These are phyloP conservation scores for Patella depressa DNA, from an alignment of 2,888 invertebrate genomes.

Conservation along the genomic window DNA sequence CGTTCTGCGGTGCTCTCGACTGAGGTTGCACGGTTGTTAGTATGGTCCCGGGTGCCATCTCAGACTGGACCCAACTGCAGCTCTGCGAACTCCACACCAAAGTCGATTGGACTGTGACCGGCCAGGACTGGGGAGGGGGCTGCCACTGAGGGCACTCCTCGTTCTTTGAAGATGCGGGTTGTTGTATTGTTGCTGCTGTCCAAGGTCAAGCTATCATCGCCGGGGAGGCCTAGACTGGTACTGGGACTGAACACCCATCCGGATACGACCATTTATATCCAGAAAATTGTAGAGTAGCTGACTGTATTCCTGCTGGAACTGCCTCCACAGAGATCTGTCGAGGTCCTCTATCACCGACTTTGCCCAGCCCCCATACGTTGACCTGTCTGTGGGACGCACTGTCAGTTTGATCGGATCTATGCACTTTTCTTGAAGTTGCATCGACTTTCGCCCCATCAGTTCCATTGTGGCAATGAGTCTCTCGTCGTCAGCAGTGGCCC, in stretches of 20 bases:
- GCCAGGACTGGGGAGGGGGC: conserved; percentile 6
- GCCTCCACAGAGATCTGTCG: conserved; percentile 24
- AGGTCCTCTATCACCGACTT: neutral
- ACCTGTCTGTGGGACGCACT: too few relatives aligned
- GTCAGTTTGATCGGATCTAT: too few relatives aligned
- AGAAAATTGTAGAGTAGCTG: conserved; percentile 23
- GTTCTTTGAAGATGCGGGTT: neutral
- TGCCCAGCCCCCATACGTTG: neutral
- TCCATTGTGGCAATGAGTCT: neutral
- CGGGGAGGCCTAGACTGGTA: neutral
- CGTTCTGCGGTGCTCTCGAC: too few relatives aligned
- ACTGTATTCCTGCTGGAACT: conserved; percentile 24
- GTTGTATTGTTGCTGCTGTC: conserved; percentile 8
- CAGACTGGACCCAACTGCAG: neutral
- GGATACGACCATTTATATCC: conserved; percentile 17
- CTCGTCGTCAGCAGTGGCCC: conserved; percentile 8
- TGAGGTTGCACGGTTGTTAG: neutral
- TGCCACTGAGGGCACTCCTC: conserved; percentile 1
- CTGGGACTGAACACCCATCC: neutral
- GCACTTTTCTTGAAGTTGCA: conserved; percentile 5
- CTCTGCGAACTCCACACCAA: too few relatives aligned
- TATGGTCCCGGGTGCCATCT: conserved; percentile 1
- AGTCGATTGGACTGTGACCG: neutral
- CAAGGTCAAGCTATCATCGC: neutral
- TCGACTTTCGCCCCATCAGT: conserved; percentile 15